These are phyloP conservation scores for Diloba caeruleocephala DNA, from an alignment of 2,888 invertebrate species.

Conservation along the genomic window DNA sequence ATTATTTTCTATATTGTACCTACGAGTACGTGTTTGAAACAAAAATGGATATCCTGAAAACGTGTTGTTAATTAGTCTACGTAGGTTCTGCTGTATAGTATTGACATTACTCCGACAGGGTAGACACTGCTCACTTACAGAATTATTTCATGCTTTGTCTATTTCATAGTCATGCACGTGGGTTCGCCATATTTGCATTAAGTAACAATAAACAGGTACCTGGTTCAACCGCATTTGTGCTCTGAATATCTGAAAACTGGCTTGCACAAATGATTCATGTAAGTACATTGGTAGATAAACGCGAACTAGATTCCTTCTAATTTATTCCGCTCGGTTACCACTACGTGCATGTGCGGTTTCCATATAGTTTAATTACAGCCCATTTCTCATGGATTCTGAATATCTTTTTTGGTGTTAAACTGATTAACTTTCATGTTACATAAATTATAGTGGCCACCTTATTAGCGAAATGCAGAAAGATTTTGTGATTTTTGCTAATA, in stretches of 20 bases:
- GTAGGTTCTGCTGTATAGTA: constrained; percentile 1
- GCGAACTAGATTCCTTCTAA: constrained; percentile 46
- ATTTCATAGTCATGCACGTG: constrained; percentile 38
- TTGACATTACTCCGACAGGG: constrained; percentile 12
- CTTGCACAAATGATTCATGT: constrained; percentile 47
- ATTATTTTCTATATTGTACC: too few relatives aligned
- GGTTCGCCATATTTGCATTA: constrained; percentile 44
- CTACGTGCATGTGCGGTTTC: constrained; percentile 42
- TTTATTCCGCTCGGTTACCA: constrained; percentile 51
- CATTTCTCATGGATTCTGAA: constrained; percentile 42
- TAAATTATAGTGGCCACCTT: neutral
- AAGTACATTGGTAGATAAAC: constrained; percentile 48
- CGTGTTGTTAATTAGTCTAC: constrained; percentile 9
- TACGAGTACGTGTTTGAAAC: too few relatives aligned
- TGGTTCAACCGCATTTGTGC: constrained; percentile 56
- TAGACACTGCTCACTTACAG: constrained; percentile 14
- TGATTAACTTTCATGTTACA: constrained; percentile 44
- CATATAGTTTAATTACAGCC: constrained; percentile 39
- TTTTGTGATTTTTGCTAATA: neutral
- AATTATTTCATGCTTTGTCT: constrained; percentile 23
- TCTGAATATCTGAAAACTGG: constrained; percentile 60
- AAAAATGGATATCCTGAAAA: too few relatives aligned
- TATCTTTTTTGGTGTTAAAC: constrained; percentile 38
- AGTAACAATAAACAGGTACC: constrained; percentile 52
- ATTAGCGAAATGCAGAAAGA: neutral